These are phyloP conservation scores for Tiliacea aurago DNA, from an alignment of 2,888 invertebrate genomes.

Conservation along the genomic window DNA sequence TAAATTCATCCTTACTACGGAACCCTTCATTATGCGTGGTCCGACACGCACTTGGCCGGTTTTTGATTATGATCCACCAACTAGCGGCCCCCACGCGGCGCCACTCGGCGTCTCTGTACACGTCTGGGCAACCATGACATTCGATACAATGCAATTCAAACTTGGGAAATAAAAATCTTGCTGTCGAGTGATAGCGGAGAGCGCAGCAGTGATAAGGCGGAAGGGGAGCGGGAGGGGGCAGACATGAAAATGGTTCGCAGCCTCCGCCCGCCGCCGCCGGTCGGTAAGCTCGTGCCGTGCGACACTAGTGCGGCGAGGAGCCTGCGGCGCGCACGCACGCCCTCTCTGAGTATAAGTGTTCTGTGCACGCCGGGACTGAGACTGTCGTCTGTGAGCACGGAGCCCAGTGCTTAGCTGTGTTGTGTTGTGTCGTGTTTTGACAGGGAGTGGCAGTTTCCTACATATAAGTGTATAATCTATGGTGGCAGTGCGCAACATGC, in stretches of 20 bases:
- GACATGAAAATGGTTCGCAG: slow-evolving; percentile 26
- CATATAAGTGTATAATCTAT: too few species aligned
- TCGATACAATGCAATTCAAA: background rate
- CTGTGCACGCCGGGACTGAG: too few species aligned
- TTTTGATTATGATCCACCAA: background rate
- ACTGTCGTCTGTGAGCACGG: background rate
- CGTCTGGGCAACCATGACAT: background rate
- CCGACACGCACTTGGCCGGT: too few species aligned
- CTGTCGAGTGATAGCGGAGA: background rate
- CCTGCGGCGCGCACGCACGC: slow-evolving; percentile 44
- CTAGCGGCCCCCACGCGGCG: too few species aligned
- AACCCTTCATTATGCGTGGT: too few species aligned
- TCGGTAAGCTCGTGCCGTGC: background rate
- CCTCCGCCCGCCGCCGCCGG: slow-evolving; percentile 4
- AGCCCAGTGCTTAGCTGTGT: background rate
- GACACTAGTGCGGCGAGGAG: slow-evolving; percentile 17
- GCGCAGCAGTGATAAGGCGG: background rate
- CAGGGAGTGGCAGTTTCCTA: too few species aligned
- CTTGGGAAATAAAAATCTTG: background rate
- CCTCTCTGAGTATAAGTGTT: too few species aligned
- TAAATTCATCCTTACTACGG: too few species aligned
- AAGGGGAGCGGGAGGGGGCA: background rate
- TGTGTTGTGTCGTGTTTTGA: background rate
- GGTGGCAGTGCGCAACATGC: slow-evolving; percentile 33
- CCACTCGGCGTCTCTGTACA: background rate